Conservation (phyloP, 2,797 vertebrate species). For the Phylloscopus collybita region DNA sequence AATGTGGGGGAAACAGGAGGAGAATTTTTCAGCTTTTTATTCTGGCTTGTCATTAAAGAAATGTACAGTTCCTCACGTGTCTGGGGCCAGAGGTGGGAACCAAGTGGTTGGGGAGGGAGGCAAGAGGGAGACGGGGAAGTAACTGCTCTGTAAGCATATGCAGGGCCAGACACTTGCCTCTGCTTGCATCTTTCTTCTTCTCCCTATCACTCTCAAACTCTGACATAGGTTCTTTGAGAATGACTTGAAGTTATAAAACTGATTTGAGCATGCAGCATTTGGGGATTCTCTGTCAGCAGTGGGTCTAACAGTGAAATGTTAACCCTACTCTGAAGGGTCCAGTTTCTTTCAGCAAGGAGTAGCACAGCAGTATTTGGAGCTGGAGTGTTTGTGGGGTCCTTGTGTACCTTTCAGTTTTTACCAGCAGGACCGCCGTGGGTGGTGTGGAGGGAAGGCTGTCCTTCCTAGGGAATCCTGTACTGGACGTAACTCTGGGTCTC, state of each 20-base stretch:
- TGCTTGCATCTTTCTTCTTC: background rate
- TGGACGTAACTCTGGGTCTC: background rate
- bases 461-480: background rate
- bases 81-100: background rate
- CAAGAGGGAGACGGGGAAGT: background rate
- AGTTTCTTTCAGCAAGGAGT: background rate
- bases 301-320: background rate
- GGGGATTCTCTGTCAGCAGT: background rate
- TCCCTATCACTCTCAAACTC: background rate
- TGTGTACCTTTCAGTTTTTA: background rate
- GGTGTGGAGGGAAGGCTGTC: background rate
- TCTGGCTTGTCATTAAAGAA: background rate
- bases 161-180: background rate
- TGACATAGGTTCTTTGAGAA: background rate
- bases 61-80: background rate
- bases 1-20: background rate
- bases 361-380: background rate
- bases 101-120: background rate
- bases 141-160: background rate
- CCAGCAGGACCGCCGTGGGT: background rate
- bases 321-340: background rate
- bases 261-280: background rate
- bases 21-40: background rate
- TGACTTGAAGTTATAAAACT: background rate
- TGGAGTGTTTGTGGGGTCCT: background rate